Evolutionary conservation across 2,113 vertebrate genomes (phyloP), one percentile per base, ranked within the genome.

Genomic region (Spea bombifrons): DNA sequence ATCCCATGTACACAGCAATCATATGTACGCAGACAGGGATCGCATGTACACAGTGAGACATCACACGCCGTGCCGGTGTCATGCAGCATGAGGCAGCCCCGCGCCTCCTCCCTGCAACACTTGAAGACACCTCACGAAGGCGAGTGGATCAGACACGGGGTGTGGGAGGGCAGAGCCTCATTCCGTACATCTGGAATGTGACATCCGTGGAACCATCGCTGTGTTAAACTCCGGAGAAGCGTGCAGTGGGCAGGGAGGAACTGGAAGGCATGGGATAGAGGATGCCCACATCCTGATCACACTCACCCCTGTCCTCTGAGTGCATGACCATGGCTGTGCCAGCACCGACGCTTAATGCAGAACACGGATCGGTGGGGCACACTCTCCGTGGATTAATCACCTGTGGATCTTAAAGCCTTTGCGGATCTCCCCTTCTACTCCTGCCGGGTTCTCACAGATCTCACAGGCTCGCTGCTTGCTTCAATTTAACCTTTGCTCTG

Each of bases 401-500:
- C 53, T 52, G 30, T 66, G 69, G 70, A 57, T 72, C 69, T 3
- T 73, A 79, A 48, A 59, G 43, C 52, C 15, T 16, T 48, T n/a
- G 7, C 30, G 30, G 30, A 2, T 30, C 30, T 30, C 12, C 15
- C 15, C 8, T 59, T 59, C 9, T 59, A 12, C 15, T 13, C 55
- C 12, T 13, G 8, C 55, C 55, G 10, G 12, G 8, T 8, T 59
- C 8, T 13, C 55, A 59, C 3, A 59, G 15, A 4, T 12, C 9
- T 3, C 15, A 4, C 55, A 13, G 55, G 9, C 12, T 59, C 55
- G 15, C 76, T 12, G 48, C 17, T 71, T 68, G 47, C 48, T 78
- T 78, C 55, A 63, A 66, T 72, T 75, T 78, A 78, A 72, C 76
- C 17, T 49, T 70, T 78, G 46, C 68, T 65, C 30, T 59, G 50